Evolutionary conservation across 2,113 vertebrate genomes (phyloP).

Genomic region (Ceyx cyanopectus): DNA sequence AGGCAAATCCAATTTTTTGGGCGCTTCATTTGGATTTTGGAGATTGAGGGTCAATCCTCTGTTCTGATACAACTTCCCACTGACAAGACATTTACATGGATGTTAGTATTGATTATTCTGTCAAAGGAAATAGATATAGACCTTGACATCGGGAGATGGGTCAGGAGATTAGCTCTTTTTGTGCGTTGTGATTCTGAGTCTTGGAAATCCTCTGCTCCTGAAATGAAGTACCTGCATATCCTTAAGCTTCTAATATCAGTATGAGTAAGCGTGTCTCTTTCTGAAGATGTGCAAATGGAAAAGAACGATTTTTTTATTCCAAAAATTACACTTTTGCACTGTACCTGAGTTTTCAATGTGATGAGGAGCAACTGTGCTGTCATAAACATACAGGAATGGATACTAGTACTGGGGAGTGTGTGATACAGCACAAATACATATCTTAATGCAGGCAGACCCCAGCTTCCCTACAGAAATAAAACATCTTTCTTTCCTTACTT

Average conservation of each 20-base stretch:
- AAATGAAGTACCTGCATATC: not conserved
- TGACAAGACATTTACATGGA: not conserved
- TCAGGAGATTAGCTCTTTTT: not conserved
- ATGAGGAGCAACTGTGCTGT: accelerated
- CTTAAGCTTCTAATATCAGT: not conserved
- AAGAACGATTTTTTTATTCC: not conserved
- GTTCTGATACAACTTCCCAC: not conserved
- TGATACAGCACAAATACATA: not conserved
- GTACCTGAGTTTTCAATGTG: not conserved
- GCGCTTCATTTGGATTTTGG: not conserved
- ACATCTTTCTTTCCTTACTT: not conserved
- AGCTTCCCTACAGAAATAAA: not conserved
- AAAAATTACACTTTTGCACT: not conserved
- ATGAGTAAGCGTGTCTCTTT: no score
- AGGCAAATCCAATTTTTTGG: not conserved
- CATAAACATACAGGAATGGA: not conserved
- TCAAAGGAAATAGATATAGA: not conserved
- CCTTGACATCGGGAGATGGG: not conserved
- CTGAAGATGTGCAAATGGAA: not conserved
- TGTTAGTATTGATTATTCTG: not conserved
- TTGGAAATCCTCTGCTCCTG: not conserved
- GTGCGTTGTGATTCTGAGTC: not conserved
- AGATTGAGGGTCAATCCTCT: not conserved
- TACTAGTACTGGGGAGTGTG: not conserved
- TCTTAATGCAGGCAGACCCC: accelerated